Base-by-base conservation (phyloP, 2,888 invertebrate genomes). In the Exephanes ischioxanthus region DNA sequence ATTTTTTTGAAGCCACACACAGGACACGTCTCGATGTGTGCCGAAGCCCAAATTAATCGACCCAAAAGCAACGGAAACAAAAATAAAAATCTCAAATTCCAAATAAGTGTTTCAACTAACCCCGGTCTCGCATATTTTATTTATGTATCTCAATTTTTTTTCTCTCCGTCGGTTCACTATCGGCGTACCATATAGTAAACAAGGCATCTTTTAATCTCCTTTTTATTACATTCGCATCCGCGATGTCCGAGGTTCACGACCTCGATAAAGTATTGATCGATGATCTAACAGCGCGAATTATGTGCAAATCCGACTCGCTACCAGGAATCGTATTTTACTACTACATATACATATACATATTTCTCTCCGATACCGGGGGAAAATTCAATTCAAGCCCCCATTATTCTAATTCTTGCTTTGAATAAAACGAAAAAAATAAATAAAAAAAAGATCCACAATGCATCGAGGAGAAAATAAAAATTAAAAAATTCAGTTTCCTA, bases 211-310 rank as follows among this genome's bases (percentile, higher is more conserved):
- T 37, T 3, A 9, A 45, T 63, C 53, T 82, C 30, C 68, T 48
- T 67, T 66, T 63, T 48, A 71, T 45, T 63, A 19, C 48, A n/a
- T 11, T 45, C 45, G 11, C 45, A 22, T 33, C 37, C 37, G 41
- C 66, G 30, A 45, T 63, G 19, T 48, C 75, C 33, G 63, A 33
- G 83, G 84, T 84, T 80, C 73, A 81, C 76, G 79, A 84, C 81
- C 86, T 71, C 71, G 77, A 83, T 80, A 75, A 76, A 80, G 81
- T 70, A 84, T 81, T 70, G 73, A 84, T 84, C 84, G 84, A 84
- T 81, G 77, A 84, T 86, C 81, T 80, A 81, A 78, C 68, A 51
- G 61, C 73, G 61, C 55, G 73, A 78, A 67, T 78, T 67, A 66
- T 71, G 76, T 72, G 45, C 30, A 75, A 79, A 70, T 66, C 45